These are phyloP conservation scores for Thomomys bottae DNA, from an alignment of 2,113 vertebrate genomes.

Conservation along the genomic window DNA sequence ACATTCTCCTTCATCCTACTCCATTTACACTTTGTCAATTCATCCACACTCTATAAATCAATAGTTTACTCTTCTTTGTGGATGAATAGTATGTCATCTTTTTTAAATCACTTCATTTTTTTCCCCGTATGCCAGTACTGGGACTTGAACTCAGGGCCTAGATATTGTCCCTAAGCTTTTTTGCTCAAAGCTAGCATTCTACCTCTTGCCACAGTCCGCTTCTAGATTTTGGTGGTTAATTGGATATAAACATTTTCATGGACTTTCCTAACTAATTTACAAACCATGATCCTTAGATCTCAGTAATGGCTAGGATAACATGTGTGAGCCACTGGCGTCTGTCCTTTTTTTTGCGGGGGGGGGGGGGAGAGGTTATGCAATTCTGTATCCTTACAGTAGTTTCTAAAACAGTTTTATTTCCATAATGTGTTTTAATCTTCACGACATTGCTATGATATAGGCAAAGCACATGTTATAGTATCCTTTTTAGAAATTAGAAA, in stretches of 20 bases:
- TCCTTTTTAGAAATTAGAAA: slow-evolving; percentile 20
- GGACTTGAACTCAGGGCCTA: too few relatives aligned
- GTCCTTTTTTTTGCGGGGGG: not conserved
- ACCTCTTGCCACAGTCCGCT: too few relatives aligned
- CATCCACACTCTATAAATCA: not conserved
- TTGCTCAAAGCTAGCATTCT: too few relatives aligned
- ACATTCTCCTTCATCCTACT: too few relatives aligned
- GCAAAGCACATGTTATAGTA: not conserved
- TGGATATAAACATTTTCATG: too few relatives aligned
- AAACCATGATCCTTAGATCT: too few relatives aligned
- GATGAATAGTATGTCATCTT: not conserved
- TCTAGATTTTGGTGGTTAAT: too few relatives aligned
- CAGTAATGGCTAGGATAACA: too few relatives aligned
- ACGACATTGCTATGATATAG: not conserved
- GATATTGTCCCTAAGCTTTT: too few relatives aligned
- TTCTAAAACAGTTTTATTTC: not conserved
- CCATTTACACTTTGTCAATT: not conserved
- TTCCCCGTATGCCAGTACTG: too few relatives aligned
- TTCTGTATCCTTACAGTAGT: not conserved
- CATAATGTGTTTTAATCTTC: not conserved
- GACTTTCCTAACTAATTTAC: too few relatives aligned
- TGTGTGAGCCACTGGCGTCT: too few relatives aligned
- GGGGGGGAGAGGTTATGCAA: not conserved
- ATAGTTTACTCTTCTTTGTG: not conserved
- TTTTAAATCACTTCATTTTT: not conserved